Percentiles rank a stretch among this genome's conserved stretches.
phyloP scores from a whole-genome alignment of 2,888 invertebrate species.

The Ichneumoninae sp. region DNA sequence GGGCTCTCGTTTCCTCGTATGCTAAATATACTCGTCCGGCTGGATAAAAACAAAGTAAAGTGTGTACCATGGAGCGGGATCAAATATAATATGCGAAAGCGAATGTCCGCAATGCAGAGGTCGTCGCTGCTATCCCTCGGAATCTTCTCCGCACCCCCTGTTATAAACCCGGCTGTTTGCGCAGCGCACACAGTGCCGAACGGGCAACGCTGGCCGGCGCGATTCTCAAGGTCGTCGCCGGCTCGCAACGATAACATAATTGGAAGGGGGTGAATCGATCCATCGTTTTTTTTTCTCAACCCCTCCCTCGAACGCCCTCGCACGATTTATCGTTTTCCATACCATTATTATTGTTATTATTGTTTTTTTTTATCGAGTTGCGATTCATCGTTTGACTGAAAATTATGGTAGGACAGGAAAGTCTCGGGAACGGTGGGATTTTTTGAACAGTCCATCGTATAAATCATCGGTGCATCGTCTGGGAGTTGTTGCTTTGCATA shows the following conservation, averaged over 20 bases:
- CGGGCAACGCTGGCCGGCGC: slow-evolving; percentile 17
- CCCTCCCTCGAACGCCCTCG: background rate
- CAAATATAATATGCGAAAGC: slow-evolving; percentile 44
- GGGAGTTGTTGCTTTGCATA: too few species aligned
- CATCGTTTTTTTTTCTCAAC: background rate
- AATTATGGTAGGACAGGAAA: background rate
- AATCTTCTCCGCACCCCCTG: slow-evolving; percentile 44
- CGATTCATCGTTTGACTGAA: background rate
- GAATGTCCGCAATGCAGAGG: slow-evolving; percentile 67
- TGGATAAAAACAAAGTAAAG: background rate
- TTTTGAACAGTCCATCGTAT: background rate
- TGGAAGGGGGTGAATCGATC: slow-evolving; percentile 48
- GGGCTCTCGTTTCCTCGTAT: background rate
- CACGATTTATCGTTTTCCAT: background rate
- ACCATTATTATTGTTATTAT: background rate
- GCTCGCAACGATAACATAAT: slow-evolving; percentile 38
- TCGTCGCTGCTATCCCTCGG: slow-evolving; percentile 48
- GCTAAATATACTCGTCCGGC: background rate
- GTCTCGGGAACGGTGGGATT: background rate
- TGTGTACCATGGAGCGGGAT: background rate
- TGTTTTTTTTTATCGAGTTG: background rate
- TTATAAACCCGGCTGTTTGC: slow-evolving; percentile 38
- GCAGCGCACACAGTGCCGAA: slow-evolving; percentile 19
- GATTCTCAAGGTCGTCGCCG: slow-evolving; percentile 59
- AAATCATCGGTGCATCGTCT: background rate